phyloP scores from a whole-genome alignment of 2,113 vertebrate species.

The Crypturellus undulatus region DNA sequence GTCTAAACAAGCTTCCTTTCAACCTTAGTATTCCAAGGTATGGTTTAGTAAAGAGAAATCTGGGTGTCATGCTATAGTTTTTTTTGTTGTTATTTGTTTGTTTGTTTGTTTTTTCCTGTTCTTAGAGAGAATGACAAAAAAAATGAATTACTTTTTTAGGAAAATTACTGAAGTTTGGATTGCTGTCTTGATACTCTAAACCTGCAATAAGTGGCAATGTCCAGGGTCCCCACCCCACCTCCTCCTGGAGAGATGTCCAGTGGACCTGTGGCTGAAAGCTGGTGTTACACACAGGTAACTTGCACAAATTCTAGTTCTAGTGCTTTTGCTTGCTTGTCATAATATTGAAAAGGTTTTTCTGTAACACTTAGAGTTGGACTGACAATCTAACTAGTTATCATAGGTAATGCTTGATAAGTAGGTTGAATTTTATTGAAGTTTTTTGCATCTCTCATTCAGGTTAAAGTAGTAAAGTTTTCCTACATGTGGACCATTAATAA shows the following conservation, averaged over 20 bases:
- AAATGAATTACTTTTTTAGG: slow-evolving; percentile 55
- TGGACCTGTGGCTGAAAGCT: slow-evolving; percentile 97
- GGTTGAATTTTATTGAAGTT: background rate
- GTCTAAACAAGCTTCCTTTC: background rate
- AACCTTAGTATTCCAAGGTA: background rate
- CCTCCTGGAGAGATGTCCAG: slow-evolving; percentile 95
- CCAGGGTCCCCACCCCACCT: slow-evolving; percentile 92
- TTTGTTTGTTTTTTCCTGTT: background rate
- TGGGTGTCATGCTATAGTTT: background rate
- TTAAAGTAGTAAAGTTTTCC: slow-evolving; percentile 90
- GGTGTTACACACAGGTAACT: slow-evolving; percentile 98
- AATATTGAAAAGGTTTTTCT: background rate
- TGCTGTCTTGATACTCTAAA: slow-evolving; percentile 69
- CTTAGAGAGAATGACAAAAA: background rate
- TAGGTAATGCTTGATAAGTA: background rate
- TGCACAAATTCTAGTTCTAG: background rate
- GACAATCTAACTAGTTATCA: background rate
- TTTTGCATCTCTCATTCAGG: slow-evolving; percentile 77
- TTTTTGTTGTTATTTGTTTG: too few species aligned
- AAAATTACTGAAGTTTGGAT: slow-evolving; percentile 70
- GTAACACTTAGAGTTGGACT: background rate
- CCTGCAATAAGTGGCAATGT: slow-evolving; percentile 85
- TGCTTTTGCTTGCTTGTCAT: background rate
- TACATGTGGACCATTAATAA: slow-evolving; percentile 93
- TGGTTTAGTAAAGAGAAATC: background rate